Base-by-base conservation (phyloP, 2,797 vertebrate species). In the Lacerta agilis region DNA sequence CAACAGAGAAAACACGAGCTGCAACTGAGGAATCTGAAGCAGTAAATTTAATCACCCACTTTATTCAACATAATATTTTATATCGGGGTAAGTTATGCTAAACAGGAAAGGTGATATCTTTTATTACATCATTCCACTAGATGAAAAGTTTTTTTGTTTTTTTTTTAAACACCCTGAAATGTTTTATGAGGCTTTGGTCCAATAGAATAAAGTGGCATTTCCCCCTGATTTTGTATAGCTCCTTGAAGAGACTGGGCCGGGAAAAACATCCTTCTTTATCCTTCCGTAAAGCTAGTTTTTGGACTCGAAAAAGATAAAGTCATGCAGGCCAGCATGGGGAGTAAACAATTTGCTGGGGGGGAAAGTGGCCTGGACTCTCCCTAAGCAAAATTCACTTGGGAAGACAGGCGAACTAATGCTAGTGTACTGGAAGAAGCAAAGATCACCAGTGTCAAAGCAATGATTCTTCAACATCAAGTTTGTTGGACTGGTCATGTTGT, bases 1-100 rank as follows among this genome's bases (percentile, higher is more conserved):
- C 25, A 18, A 55, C 33, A 66, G 58, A 85, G 88, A 76, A 81
- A 89, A 89, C 58, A 67, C 9, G 58, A 89, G 78, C 78, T 55
- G 69, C 88, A 67, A n/a, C 27, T n/a, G 78, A 89, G 71, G 88
- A 81, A 58, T 75, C 9, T 41, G 77, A 75, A 88, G 83, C 79
- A 79, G 83, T 81, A 81, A 81, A 85, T 85, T 81, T 85, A 89
- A 89, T 89, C 78, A 85, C 83, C 33, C 71, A 81, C 83, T 76
- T 67, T 58, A 69, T 81, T 85, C 83, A 82, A 85, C 83, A 9
- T 61, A 27, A 38, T 81, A 85, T 85, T 81, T 76, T 85, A 81
- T 85, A 89, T 76, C 58, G 38, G 58, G 71, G 17, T 80, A 85
- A 33, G n/a, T 80, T 80, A 80, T 80, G 83, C 83, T 89, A 76